Conservation (phyloP, 2,888 invertebrate genomes). For the Tholera decimalis region DNA sequence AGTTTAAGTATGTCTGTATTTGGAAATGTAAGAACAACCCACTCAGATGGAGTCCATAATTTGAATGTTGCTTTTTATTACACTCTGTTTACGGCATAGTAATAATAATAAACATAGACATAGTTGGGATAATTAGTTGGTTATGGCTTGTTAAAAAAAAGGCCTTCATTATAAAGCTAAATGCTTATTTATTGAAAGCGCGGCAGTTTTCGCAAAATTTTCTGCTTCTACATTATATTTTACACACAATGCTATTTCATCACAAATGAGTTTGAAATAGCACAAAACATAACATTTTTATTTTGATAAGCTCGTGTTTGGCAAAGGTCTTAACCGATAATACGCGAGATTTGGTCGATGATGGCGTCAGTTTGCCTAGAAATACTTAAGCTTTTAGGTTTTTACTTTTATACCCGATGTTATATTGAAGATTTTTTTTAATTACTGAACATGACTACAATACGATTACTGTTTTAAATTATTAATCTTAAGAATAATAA, state of each 20-base stretch:
- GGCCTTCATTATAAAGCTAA: constrained; percentile 13
- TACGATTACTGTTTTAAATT: too few relatives aligned
- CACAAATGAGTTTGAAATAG: background rate
- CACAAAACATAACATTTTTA: constrained; percentile 5
- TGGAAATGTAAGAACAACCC: constrained; percentile 41
- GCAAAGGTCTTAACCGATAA: background rate
- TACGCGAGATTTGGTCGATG: background rate
- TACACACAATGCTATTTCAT: background rate
- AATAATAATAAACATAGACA: constrained; percentile 47
- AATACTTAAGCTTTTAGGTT: background rate
- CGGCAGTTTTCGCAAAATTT: background rate
- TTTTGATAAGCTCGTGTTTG: too few relatives aligned
- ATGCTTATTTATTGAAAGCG: background rate
- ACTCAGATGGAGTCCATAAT: constrained; percentile 38
- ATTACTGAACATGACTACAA: too few relatives aligned
- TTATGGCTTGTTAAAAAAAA: constrained; percentile 19
- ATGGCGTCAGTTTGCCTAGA: background rate
- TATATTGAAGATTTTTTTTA: too few relatives aligned
- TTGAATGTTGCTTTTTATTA: constrained; percentile 39
- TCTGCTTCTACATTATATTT: background rate
- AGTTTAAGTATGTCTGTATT: constrained; percentile 35
- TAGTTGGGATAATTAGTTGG: constrained; percentile 35
- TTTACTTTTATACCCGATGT: background rate
- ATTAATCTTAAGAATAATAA: too few relatives aligned
- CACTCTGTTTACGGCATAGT: constrained; percentile 23